A percentile compares a stretch with the other conserved stretches of the same genome.
Conservation (phyloP, 35 echinoderm and acorn worm genomes). For the Lytechinus pictus region DNA sequence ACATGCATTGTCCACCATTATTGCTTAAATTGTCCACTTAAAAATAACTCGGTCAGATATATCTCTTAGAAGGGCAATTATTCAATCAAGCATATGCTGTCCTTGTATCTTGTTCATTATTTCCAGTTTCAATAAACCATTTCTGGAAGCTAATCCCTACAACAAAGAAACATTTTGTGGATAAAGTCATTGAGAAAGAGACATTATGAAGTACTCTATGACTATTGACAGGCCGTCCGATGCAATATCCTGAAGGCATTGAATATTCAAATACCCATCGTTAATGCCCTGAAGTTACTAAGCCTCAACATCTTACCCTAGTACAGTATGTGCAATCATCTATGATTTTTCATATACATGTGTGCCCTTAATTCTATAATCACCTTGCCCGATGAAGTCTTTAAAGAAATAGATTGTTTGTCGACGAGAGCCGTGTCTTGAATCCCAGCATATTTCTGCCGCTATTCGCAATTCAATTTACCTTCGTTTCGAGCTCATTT, state of each 20-base stretch:
- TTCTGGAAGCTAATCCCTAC: neutral
- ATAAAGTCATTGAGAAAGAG: neutral
- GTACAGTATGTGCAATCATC: neutral
- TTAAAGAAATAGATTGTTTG: neutral
- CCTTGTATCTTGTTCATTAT: neutral
- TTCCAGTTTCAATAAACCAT: neutral
- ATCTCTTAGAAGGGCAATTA: neutral
- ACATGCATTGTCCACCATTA: neutral
- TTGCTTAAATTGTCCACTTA: neutral
- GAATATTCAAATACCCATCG: neutral
- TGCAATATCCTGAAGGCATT: neutral
- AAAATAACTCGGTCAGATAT: neutral
- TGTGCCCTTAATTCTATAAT: neutral
- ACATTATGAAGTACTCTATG: conserved; percentile 1
- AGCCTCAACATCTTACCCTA: neutral
- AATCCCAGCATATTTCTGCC: neutral
- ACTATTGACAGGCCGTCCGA: neutral
- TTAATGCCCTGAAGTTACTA: neutral
- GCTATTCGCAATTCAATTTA: neutral
- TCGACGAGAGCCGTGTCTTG: neutral
- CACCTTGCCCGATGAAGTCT: neutral
- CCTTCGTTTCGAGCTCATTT: neutral
- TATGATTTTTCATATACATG: neutral
- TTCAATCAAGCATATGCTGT: neutral
- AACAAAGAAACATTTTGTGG: neutral